phyloP scores from a whole-genome alignment of 2,113 vertebrate species.

The Gallinago media region DNA sequence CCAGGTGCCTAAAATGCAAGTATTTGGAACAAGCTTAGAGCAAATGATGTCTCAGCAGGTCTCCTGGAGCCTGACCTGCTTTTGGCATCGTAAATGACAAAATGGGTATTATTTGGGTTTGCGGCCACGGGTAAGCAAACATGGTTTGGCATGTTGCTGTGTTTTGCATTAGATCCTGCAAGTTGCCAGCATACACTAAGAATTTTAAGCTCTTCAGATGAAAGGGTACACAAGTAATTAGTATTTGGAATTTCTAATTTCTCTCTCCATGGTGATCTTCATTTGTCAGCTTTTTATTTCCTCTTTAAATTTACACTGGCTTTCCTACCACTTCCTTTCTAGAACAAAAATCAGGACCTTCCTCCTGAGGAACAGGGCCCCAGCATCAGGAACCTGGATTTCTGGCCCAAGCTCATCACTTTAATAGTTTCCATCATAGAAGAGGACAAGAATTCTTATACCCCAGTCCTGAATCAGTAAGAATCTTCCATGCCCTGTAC shows the following conservation, averaged over 20 bases:
- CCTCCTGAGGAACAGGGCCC: slow-evolving; percentile 94
- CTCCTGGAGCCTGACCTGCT: not conserved
- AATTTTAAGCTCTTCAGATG: not conserved
- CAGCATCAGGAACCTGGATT: slow-evolving; percentile 94
- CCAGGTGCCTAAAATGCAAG: not conserved
- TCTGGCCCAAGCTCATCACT: slow-evolving; percentile 99
- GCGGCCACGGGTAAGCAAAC: not conserved
- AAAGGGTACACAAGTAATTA: not conserved
- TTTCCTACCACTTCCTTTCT: not conserved
- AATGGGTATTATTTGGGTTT: not conserved
- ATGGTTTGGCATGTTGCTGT: not conserved
- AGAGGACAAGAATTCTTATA: slow-evolving; percentile 97
- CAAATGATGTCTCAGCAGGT: not conserved
- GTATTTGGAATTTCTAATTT: not conserved
- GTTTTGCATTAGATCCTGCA: not conserved
- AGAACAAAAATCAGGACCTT: slow-evolving; percentile 88
- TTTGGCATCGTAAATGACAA: not conserved
- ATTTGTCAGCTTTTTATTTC: not conserved
- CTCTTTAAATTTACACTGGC: not conserved
- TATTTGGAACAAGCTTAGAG: not conserved
- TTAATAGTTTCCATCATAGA: slow-evolving; percentile 98
- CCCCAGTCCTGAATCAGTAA: slow-evolving; percentile 96
- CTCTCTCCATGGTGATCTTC: not conserved
- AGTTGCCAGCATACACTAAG: not conserved
- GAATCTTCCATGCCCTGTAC: slow-evolving; percentile 14